phyloP scores from a whole-genome alignment of 2,113 vertebrate genomes.

The Alouatta palliata region DNA sequence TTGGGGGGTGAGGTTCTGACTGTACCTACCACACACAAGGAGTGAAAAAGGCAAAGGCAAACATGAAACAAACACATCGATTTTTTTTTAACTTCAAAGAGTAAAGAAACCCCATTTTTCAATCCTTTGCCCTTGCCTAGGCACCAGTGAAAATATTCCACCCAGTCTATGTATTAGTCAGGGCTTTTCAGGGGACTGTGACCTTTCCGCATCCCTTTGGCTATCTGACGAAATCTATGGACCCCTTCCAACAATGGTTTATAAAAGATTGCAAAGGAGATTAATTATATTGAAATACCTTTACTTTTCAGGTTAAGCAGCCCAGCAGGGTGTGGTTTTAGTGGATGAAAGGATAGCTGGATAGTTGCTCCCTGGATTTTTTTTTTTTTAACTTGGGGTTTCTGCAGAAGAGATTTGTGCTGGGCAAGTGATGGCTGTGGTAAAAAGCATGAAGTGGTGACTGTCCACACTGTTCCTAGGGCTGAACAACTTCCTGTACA shows the following conservation, averaged over 20 bases:
- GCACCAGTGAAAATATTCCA: not conserved
- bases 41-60: not conserved
- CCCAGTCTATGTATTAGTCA: not conserved
- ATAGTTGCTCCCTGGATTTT: not conserved
- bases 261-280: not conserved
- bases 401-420: not conserved
- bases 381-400: not conserved
- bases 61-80: not conserved
- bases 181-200: not conserved
- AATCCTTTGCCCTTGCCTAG: not conserved
- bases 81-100: constrained; percentile 26
- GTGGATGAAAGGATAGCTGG: not conserved
- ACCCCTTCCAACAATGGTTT: not conserved
- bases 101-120: constrained; percentile 20
- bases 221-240: not conserved
- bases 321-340: not conserved
- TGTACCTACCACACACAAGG: not conserved
- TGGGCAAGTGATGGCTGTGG: not conserved
- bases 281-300: not conserved
- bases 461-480: not conserved
- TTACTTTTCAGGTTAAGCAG: not conserved
- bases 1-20: not conserved
- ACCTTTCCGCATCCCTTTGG: not conserved
- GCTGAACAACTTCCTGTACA: no score
- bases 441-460: not conserved